Evolutionary conservation across 2,797 vertebrate species (phyloP).

Genomic region (Miichthys miiuy): DNA sequence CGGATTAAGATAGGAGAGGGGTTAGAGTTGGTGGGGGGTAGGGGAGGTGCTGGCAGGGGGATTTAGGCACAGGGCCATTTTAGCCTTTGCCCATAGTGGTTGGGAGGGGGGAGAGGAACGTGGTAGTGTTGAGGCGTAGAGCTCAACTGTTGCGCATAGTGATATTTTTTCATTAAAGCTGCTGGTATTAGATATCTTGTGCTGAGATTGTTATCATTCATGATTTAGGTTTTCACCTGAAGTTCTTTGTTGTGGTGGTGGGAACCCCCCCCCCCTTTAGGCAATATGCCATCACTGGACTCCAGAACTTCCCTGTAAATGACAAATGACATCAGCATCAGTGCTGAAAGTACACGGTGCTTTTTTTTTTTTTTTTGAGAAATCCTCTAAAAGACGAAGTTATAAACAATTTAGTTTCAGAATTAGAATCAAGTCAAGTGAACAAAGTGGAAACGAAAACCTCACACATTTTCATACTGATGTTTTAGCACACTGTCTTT

Average conservation of each 20-base stretch:
- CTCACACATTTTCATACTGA: not conserved
- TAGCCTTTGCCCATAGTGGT: conserved; percentile 30
- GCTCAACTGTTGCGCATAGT: conserved; percentile 31
- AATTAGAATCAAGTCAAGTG: not conserved
- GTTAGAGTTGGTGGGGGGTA: conserved; percentile 49
- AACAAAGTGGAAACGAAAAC: not conserved
- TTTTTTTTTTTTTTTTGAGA: not conserved
- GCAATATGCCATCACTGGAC: not conserved
- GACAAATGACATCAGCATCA: not conserved
- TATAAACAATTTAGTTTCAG: not conserved
- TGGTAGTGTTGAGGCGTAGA: too few relatives aligned
- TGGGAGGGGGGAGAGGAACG: conserved; percentile 8
- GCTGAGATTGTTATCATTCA: not conserved
- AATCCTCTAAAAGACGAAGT: not conserved
- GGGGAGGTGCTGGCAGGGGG: conserved; percentile 35
- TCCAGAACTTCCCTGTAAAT: conserved; percentile 10
- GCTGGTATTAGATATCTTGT: not conserved
- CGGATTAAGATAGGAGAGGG: conserved; percentile 74
- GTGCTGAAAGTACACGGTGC: not conserved
- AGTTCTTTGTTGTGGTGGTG: conserved; percentile 1
- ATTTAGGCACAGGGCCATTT: conserved; percentile 63
- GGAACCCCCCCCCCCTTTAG: conserved; percentile 42
- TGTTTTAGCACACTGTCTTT: not conserved
- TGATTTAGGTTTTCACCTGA: conserved; percentile 4
- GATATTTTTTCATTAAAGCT: not conserved